These are phyloP conservation scores for Denticeps clupeoides DNA, from an alignment of 2,797 vertebrate species.

Conservation along the genomic window DNA sequence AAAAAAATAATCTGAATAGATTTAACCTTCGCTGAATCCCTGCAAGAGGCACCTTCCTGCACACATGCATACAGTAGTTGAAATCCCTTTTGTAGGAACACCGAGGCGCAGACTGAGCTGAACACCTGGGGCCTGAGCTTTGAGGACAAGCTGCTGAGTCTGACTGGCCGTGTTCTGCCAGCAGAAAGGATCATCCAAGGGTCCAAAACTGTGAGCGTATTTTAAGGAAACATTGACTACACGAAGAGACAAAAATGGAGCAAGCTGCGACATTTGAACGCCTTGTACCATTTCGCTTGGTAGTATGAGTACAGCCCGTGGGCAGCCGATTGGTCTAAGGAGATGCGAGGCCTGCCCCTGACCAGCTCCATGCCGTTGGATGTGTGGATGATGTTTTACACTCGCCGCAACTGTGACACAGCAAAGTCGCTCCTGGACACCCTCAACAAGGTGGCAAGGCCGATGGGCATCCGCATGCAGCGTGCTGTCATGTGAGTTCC, in stretches of 20 bases:
- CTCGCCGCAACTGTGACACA: slow-evolving; percentile 56
- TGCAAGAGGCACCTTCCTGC: no score
- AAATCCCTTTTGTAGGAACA: no score
- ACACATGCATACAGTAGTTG: no score
- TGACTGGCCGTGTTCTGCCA: slow-evolving; percentile 74
- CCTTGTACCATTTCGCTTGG: no score
- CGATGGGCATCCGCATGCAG: slow-evolving; percentile 71
- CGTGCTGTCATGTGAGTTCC: slow-evolving; percentile 67
- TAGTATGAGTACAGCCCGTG: slow-evolving; percentile 77
- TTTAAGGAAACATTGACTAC: no score
- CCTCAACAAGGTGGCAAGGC: slow-evolving; percentile 64
- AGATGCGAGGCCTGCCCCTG: slow-evolving; percentile 66
- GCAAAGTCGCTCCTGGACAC: slow-evolving; percentile 67
- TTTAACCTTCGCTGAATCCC: no score
- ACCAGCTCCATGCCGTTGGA: slow-evolving; percentile 61
- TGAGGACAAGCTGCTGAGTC: slow-evolving; percentile 65
- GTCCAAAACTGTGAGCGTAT: slow-evolving; percentile 60
- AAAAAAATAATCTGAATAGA: no score
- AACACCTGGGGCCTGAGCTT: slow-evolving; percentile 82
- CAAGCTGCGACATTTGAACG: no score
- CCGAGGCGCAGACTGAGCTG: slow-evolving; percentile 69
- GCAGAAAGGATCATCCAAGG: slow-evolving; percentile 77
- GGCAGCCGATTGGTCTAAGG: slow-evolving; percentile 79
- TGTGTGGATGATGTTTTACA: slow-evolving; percentile 76
- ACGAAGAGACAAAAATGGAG: no score